Percentiles rank a stretch among this genome's conserved stretches.
Evolutionary conservation across 1,140 invertebrate species (phyloP).

Genomic region (Trichonephila clavipes): DNA sequence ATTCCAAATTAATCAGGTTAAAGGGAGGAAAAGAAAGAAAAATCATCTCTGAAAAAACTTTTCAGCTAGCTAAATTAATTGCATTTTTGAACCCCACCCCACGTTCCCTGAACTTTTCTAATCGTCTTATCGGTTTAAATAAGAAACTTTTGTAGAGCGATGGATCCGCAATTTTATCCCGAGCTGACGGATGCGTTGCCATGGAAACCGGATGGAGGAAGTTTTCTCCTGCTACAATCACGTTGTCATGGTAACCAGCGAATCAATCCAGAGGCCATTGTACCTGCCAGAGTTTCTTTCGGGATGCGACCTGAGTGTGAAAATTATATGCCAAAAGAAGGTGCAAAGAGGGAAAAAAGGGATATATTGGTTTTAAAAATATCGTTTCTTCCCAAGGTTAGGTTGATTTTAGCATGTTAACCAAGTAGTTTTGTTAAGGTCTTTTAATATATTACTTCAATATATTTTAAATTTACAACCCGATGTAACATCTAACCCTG

Average conservation of each 20-base stretch:
- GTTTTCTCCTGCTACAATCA: constrained; percentile 4
- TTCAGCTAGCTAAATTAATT: constrained; percentile 58
- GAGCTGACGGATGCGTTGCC: constrained; percentile 20
- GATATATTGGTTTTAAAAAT: background rate
- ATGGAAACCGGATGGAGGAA: constrained; percentile 24
- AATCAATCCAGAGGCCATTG: constrained; percentile 72
- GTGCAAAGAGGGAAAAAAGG: background rate
- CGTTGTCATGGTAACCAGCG: constrained; percentile 42
- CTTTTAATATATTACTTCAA: no score
- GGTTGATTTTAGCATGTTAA: no score
- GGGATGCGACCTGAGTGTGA: constrained; percentile 18
- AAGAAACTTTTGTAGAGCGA: constrained; percentile 12
- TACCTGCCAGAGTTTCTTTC: constrained; percentile 66
- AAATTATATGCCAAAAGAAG: background rate
- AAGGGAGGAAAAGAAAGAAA: constrained; percentile 33
- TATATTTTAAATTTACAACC: no score
- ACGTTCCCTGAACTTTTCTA: background rate
- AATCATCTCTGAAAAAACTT: constrained; percentile 2
- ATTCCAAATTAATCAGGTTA: constrained; percentile 44
- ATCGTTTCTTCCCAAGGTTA: no score
- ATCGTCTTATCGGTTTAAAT: constrained; percentile 58
- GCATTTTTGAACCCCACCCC: constrained; percentile 21
- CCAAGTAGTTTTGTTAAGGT: no score
- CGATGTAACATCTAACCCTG: no score
- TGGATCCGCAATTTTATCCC: constrained; percentile 7